phyloP scores from a whole-genome alignment of 2,888 invertebrate species.

The Phortica okadai region DNA sequence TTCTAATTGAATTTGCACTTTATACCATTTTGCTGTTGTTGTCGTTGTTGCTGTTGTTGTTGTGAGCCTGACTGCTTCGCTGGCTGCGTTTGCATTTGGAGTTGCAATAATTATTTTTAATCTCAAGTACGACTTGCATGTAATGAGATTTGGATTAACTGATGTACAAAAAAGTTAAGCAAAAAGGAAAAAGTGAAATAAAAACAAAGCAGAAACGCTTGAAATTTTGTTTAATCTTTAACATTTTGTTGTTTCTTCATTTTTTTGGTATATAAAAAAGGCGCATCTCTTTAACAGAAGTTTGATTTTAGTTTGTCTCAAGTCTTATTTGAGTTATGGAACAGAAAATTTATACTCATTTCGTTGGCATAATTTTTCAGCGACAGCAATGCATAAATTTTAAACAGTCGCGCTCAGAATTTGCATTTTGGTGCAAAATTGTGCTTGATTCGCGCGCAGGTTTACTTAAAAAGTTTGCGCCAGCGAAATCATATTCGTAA shows the following conservation, averaged over 20 bases:
- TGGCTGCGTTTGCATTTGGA: conserved; percentile 61
- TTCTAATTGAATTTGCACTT: conserved; percentile 70
- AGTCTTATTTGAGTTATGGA: background rate
- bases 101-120: conserved; percentile 70
- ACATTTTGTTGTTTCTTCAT: background rate
- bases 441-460: conserved; percentile 4
- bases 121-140: conserved; percentile 68
- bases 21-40: conserved; percentile 45
- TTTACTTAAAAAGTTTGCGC: conserved; percentile 23
- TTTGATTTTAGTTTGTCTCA: background rate
- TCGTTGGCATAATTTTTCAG: background rate
- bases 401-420: background rate
- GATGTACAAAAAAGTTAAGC: conserved; percentile 35
- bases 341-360: background rate
- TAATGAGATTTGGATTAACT: conserved; percentile 70
- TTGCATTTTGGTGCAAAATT: conserved; percentile 7
- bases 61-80: conserved; percentile 23
- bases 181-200: background rate
- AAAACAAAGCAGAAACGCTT: background rate
- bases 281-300: background rate
- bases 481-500: background rate
- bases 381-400: conserved; percentile 8
- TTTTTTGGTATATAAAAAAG: background rate
- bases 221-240: background rate
- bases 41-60: conserved; percentile 22